Evolutionary conservation across 2,797 vertebrate genomes (phyloP).

Genomic region (Myotis vivesi): DNA sequence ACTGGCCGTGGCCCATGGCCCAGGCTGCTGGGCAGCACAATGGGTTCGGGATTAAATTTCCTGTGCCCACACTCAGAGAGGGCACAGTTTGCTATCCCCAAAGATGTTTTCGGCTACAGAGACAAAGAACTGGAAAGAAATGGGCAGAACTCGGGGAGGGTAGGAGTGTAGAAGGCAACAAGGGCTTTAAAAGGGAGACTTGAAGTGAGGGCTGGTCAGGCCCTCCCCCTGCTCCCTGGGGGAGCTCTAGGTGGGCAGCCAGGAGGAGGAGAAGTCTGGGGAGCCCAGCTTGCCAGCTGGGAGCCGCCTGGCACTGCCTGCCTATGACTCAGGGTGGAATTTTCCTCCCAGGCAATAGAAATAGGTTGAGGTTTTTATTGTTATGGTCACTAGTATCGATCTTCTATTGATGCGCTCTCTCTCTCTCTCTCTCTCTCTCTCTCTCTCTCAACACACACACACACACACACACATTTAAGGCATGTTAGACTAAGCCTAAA

Average conservation of each 20-base stretch:
- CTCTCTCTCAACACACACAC: background rate
- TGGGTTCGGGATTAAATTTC: background rate
- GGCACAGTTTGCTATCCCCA: background rate
- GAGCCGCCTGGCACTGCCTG: background rate
- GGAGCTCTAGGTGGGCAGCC: background rate
- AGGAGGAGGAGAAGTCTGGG: background rate
- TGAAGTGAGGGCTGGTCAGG: background rate
- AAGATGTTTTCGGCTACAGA: background rate
- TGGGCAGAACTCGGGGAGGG: fast-evolving
- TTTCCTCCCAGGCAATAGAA: slow-evolving; percentile 58
- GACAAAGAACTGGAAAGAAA: background rate
- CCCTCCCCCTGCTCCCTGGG: background rate
- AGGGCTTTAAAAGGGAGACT: background rate
- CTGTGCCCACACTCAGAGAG: background rate
- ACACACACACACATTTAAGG: background rate
- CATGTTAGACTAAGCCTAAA: background rate
- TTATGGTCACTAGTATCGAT: slow-evolving; percentile 28
- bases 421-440: too few relatives aligned
- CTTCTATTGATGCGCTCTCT: background rate
- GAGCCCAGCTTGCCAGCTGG: background rate
- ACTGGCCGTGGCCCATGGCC: background rate
- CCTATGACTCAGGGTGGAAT: slow-evolving; percentile 60
- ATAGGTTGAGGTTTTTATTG: slow-evolving; percentile 24
- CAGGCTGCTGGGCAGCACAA: background rate
- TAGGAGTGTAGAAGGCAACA: background rate